These are phyloP conservation scores for Phrynocephalus vlangalii DNA, from an alignment of 2,797 vertebrate genomes.

Conservation along the genomic window DNA sequence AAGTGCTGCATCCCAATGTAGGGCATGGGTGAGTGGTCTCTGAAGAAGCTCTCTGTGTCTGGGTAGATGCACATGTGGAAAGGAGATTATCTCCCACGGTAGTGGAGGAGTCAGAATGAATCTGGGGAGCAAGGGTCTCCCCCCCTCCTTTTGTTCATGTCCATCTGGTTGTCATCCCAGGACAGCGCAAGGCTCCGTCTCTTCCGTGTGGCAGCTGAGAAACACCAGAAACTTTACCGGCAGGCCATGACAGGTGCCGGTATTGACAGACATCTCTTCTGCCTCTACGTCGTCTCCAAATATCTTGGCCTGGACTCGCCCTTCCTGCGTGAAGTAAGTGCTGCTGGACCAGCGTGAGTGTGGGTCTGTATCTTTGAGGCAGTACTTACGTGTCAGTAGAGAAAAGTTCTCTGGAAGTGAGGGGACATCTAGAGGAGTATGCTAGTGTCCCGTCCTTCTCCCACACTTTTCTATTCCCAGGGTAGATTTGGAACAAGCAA, in stretches of 20 bases:
- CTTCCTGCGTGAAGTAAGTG: constrained; percentile 87
- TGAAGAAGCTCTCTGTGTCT: neutral
- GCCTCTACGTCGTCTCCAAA: constrained; percentile 88
- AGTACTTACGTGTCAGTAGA: neutral
- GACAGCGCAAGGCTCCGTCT: constrained; percentile 69
- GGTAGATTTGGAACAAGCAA: neutral
- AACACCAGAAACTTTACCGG: constrained; percentile 86
- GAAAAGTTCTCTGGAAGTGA: neutral
- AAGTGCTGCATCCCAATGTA: too few species aligned
- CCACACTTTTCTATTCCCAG: neutral
- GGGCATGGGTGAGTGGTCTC: too few species aligned
- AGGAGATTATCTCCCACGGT: too few species aligned
- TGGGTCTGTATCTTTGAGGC: neutral
- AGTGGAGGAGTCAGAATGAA: too few species aligned
- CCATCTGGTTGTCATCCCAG: constrained; percentile 30
- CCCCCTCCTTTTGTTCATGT: neutral
- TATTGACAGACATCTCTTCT: constrained; percentile 91
- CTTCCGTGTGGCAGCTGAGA: constrained; percentile 82
- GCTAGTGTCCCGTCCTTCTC: too few species aligned
- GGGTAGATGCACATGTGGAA: neutral
- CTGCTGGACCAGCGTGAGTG: neutral
- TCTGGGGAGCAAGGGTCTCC: neutral
- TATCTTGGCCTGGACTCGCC: constrained; percentile 87
- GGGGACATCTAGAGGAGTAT: neutral
- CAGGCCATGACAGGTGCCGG: constrained; percentile 88